phyloP scores from a whole-genome alignment of 2,797 vertebrate species.

The Pangasius djambal region DNA sequence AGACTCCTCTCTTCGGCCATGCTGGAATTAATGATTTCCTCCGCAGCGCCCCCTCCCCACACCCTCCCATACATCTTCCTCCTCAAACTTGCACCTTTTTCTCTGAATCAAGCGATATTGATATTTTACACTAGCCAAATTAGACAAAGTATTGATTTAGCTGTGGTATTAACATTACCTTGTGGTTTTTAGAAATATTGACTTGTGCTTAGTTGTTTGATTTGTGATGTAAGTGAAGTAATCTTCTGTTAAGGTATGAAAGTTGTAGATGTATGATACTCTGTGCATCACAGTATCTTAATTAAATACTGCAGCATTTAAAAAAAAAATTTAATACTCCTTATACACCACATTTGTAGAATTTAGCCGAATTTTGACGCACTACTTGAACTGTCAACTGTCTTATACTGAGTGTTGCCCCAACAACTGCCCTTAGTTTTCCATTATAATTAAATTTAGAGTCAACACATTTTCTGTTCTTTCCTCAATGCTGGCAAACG shows the following conservation, averaged over 20 bases:
- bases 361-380: neutral
- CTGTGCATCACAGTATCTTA: neutral
- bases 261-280: neutral
- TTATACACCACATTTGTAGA: too few relatives aligned
- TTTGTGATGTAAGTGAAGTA: neutral
- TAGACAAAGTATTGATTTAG: neutral
- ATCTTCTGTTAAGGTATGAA: neutral
- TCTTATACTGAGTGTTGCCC: neutral
- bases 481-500: neutral
- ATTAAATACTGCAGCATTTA: neutral
- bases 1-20: conserved; percentile 46
- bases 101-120: neutral
- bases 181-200: neutral
- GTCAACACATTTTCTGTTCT: neutral
- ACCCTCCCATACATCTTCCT: conserved; percentile 31
- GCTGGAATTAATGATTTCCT: conserved; percentile 52
- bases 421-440: neutral
- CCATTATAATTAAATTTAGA: neutral
- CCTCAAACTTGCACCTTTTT: conserved; percentile 6
- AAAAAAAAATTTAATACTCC: neutral
- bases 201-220: neutral
- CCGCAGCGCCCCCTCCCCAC: neutral
- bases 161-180: neutral
- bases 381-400: neutral
- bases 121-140: neutral